Conservation (phyloP, 2,797 vertebrate species). For the Masticophis lateralis region DNA sequence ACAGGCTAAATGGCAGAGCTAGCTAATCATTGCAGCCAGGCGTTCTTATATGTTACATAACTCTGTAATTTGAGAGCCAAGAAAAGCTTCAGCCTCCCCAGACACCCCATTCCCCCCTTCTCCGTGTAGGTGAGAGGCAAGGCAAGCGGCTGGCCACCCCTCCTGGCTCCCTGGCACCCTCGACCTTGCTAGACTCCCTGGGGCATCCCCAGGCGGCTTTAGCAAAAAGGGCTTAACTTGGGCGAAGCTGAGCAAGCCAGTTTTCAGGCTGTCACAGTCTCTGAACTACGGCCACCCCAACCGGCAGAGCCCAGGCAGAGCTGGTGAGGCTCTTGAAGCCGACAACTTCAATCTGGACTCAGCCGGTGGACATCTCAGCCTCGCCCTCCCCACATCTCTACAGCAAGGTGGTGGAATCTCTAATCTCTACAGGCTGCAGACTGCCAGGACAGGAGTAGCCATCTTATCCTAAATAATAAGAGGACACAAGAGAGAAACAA, state of each 20-base stretch:
- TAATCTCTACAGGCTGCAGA: no score
- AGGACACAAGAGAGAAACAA: neutral
- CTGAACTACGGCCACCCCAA: neutral
- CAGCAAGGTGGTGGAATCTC: neutral
- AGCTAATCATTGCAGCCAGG: neutral
- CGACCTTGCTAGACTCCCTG: no score
- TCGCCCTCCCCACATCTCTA: no score
- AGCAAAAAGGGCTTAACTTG: neutral
- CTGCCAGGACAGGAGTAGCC: neutral
- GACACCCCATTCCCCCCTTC: neutral
- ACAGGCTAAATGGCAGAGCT: neutral
- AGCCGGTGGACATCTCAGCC: neutral
- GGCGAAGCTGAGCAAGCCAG: neutral
- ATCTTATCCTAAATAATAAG: neutral
- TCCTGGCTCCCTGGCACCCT: neutral
- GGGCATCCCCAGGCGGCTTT: neutral
- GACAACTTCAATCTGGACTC: no score
- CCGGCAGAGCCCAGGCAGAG: neutral
- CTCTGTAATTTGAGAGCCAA: neutral
- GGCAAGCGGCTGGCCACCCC: neutral
- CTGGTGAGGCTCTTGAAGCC: neutral
- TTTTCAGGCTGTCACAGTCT: neutral
- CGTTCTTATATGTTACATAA: neutral
- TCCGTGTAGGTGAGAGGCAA: neutral
- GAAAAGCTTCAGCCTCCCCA: neutral